Percentiles rank a stretch among this genome's conserved stretches.
These are phyloP conservation scores for Theodoxus fluviatilis DNA, from an alignment of 2,888 invertebrate species.

Conservation along the genomic window DNA sequence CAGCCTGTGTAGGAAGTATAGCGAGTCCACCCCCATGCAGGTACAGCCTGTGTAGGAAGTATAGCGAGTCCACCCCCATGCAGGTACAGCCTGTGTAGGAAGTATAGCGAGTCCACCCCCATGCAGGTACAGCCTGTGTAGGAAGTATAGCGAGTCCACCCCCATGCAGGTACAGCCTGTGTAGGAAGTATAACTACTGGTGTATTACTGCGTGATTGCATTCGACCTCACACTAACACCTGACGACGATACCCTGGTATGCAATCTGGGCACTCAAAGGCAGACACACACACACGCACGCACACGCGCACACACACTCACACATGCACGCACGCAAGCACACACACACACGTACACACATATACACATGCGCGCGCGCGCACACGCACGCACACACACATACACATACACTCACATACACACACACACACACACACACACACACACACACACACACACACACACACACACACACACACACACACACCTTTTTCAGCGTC, in stretches of 20 bases:
- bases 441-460: neutral
- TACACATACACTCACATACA: neutral
- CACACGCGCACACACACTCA: slow-evolving; percentile 15
- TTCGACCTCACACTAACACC: too few species aligned
- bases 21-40: neutral
- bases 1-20: too few species aligned
- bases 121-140: slow-evolving; percentile 56
- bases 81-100: neutral
- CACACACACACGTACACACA: slow-evolving; percentile 17
- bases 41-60: slow-evolving; percentile 30
- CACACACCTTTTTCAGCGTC: neutral
- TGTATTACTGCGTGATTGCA: neutral
- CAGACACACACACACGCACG: neutral
- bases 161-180: slow-evolving; percentile 54
- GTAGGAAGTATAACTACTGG: slow-evolving; percentile 49
- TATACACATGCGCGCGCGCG: neutral
- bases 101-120: too few species aligned
- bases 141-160: slow-evolving; percentile 46
- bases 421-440: neutral
- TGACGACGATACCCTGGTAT: neutral
- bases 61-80: too few species aligned
- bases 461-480: neutral
- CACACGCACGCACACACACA: slow-evolving; percentile 22
- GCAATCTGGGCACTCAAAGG: neutral
- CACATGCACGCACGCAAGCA: slow-evolving; percentile 17